phyloP scores from a whole-genome alignment of 2,888 invertebrate genomes.

The Ernsta delagoae region DNA sequence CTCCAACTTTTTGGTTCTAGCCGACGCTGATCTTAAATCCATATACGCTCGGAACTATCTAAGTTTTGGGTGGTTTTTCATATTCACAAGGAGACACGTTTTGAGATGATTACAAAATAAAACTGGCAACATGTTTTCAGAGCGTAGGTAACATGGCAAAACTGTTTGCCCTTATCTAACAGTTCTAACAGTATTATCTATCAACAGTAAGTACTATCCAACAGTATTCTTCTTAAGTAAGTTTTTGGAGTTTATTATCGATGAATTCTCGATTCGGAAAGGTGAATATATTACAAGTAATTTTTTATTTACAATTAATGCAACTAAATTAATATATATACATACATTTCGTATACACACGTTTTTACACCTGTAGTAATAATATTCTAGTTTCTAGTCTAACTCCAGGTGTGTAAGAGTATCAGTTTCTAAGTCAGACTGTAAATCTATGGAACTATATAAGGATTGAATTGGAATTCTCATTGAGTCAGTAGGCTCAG shows the following conservation, averaged over 20 bases:
- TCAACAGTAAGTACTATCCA: too few relatives aligned
- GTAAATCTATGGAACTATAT: constrained; percentile 70
- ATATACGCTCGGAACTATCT: constrained; percentile 19
- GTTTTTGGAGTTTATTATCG: too few relatives aligned
- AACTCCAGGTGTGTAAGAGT: constrained; percentile 17
- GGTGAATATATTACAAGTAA: neutral
- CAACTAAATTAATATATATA: neutral
- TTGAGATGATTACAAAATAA: constrained; percentile 29
- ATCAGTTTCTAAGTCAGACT: constrained; percentile 24
- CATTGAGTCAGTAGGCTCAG: constrained; percentile 78
- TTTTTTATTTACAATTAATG: too few relatives aligned
- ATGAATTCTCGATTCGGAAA: too few relatives aligned
- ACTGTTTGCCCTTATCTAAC: neutral
- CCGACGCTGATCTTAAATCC: constrained; percentile 36
- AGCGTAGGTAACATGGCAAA: neutral
- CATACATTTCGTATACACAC: neutral
- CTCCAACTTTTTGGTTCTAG: constrained; percentile 53
- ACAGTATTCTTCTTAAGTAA: too few relatives aligned
- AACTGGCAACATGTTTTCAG: neutral
- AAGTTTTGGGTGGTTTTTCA: constrained; percentile 6
- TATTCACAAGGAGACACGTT: neutral
- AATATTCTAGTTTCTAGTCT: too few relatives aligned
- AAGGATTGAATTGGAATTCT: constrained; percentile 75
- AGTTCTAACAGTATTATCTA: too few relatives aligned
- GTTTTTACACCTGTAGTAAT: constrained; percentile 6